Evolutionary conservation across 1,140 invertebrate species (phyloP), one percentile per base, ranked within the genome.

Genomic region (Drosophila orena): DNA sequence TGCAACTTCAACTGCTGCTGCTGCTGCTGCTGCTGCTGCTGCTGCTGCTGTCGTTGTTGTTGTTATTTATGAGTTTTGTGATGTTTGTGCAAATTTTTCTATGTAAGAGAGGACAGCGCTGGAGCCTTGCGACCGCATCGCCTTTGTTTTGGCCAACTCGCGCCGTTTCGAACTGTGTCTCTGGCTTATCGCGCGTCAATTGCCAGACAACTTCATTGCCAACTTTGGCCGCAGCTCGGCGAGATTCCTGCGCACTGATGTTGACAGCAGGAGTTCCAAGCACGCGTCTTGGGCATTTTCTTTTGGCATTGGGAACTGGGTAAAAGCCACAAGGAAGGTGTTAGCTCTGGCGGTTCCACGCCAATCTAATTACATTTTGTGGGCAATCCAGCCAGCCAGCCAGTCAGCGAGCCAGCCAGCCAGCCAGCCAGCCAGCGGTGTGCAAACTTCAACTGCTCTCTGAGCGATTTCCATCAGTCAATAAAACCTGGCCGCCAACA

Each of bases 31-130:
- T n/a, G 64, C 40, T 43, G 55, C 43, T 65, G 40, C 34, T 65
- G 40, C 34, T 14, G 56, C 20, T 44, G 56, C 24, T 60, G 66
- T 65, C 66, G 83, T 73, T 83, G 75, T 55, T 77, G 70, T 83
- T 81, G 83, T 86, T 86, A 86, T 86, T 86, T 86, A 86, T 86
- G 83, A 86, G 83, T 86, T 83, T 86, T 88, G 83, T 83, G 83
- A 86, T 86, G 83, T 88, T 89, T 83, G 84, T 86, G 83, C 83
- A 86, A 86, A 86, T 86, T 86, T 86, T 86, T 88, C 83, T 86
- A 86, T 86, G 83, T 79, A 86, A 68, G 65, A 73, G 68, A 59
- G 65, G 46, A 54, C 56, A 60, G 43, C 61, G 17, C 24, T 27
- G 42, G 27, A 54, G 47, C 20, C 27, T 46, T n/a, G 27, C 43